Evolutionary conservation across 1,140 invertebrate species (phyloP).

Genomic region (Panagrolaimus sp.): DNA sequence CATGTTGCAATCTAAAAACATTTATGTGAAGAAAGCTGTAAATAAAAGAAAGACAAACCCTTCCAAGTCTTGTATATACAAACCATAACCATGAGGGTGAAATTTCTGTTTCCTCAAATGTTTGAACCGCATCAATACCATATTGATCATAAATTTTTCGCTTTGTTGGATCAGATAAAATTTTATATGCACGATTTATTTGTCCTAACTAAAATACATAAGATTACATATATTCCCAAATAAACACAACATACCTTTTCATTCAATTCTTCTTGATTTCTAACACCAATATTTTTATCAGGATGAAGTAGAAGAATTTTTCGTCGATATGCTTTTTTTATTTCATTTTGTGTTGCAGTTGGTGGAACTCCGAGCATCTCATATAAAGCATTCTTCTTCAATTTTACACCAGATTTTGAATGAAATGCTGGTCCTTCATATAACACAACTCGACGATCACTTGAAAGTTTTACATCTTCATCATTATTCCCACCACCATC

Average conservation of each 20-base stretch:
- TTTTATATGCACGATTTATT: neutral
- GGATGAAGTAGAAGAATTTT: neutral
- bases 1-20: neutral
- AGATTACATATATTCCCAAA: too few species aligned
- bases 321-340: slow-evolving; percentile 1
- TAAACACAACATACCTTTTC: neutral
- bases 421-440: neutral
- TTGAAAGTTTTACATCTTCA: too few species aligned
- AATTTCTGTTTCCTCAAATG: neutral
- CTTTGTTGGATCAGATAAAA: neutral
- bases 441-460: neutral
- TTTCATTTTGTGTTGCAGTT: neutral
- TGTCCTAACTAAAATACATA: neutral
- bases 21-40: neutral
- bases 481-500: too few species aligned
- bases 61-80: slow-evolving; percentile 4
- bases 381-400: slow-evolving; percentile 6
- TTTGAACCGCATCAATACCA: slow-evolving; percentile 8
- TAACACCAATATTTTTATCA: neutral
- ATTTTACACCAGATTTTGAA: neutral
- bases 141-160: slow-evolving; percentile 3
- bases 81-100: neutral
- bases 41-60: neutral
- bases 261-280: neutral
- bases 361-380: neutral